These are phyloP conservation scores for Agrotis clavis DNA, from an alignment of 2,888 invertebrate species.

Conservation along the genomic window DNA sequence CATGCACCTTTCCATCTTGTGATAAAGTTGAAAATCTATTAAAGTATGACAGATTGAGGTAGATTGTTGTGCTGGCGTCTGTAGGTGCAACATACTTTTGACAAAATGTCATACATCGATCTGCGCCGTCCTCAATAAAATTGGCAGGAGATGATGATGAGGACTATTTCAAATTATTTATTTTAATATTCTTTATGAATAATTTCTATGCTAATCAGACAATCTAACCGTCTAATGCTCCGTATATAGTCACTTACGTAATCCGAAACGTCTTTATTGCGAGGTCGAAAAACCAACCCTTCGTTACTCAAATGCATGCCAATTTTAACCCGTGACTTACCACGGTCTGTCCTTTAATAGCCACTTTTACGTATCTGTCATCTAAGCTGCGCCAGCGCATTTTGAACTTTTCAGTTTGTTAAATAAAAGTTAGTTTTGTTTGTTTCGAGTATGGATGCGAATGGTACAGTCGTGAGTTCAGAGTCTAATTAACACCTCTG, in stretches of 20 bases:
- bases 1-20: no score
- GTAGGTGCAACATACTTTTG: no score
- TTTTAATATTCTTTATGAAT: background rate
- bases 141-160: no score
- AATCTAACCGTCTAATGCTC: conserved; percentile 52
- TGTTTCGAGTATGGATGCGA: conserved; percentile 62
- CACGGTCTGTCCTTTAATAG: conserved; percentile 85
- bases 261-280: conserved; percentile 81
- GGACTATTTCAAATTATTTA: background rate
- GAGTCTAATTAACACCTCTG: conserved; percentile 90
- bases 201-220: conserved; percentile 35
- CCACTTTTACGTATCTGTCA: conserved; percentile 86
- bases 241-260: conserved; percentile 61
- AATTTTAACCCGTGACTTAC: conserved; percentile 87
- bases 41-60: no score
- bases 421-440: conserved; percentile 50
- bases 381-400: conserved; percentile 66
- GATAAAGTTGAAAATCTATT: no score
- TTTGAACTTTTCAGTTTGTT: conserved; percentile 61
- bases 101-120: no score
- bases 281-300: conserved; percentile 77
- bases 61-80: no score
- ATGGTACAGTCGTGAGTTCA: conserved; percentile 89
- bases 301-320: conserved; percentile 84
- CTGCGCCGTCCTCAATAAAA: no score